These are phyloP conservation scores for Brotula barbata DNA, from an alignment of 2,797 vertebrate species.

Conservation along the genomic window DNA sequence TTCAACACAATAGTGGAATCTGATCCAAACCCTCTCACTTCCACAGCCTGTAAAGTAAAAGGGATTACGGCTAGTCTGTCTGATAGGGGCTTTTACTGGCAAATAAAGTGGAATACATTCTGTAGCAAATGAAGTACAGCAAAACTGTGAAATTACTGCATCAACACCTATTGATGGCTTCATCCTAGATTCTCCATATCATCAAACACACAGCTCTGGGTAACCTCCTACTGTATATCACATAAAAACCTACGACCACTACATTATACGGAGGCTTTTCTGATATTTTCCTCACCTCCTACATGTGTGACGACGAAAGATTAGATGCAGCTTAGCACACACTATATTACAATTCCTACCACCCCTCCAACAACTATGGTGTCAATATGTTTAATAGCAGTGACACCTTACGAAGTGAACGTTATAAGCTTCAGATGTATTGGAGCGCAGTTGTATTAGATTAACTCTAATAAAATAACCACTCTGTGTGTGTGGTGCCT, in stretches of 20 bases:
- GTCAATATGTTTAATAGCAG: no score
- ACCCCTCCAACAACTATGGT: no score
- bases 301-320: no score
- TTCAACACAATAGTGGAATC: slow-evolving; percentile 42
- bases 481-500: not conserved
- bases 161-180: not conserved
- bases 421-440: no score
- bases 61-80: slow-evolving; percentile 36
- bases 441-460: not conserved
- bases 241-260: no score
- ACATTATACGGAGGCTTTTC: no score
- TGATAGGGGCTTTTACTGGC: slow-evolving; percentile 5
- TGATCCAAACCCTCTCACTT: slow-evolving; percentile 35
- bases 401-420: no score
- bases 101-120: slow-evolving; percentile 22
- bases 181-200: slow-evolving; percentile 1
- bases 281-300: no score
- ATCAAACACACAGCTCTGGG: slow-evolving; percentile 7
- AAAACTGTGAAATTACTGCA: not conserved
- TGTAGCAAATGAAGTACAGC: slow-evolving; percentile 8
- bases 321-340: no score
- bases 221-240: no score
- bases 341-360: no score
- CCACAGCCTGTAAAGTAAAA: slow-evolving; percentile 22
- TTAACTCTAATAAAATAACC: slow-evolving; percentile 7